Base-by-base conservation (phyloP, 1,140 invertebrate species). In the Apis dorsata region DNA sequence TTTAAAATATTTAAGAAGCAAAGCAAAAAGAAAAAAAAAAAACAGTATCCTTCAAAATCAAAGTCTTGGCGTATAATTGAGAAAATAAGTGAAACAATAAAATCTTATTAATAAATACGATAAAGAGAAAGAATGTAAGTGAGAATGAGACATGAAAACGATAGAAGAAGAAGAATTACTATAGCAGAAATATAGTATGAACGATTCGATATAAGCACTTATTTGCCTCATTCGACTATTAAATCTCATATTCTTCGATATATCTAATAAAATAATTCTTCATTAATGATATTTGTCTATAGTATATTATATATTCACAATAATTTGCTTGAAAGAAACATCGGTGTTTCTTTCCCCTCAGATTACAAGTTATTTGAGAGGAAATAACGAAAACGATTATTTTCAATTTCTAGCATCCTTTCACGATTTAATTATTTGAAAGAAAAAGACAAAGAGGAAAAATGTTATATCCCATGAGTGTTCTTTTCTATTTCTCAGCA, bases 201-300 rank as follows among this genome's bases (percentile, higher is more conserved):
- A 73, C 24, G 51, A 86, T 75, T 34, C 66, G 51, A 17, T 49
- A 65, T 68, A 77, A 82, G 77, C 57, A 60, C 55, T 44, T 77
- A 70, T 82, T 70, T 66, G 65, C 80, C 76, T 86, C 68, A 79
- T 63, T 71, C 72, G 69, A 80, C 57, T 86, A 86, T 82, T 63
- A 77, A n/a, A 87, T 79, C 60, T 87, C 59, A 86, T 55, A 34
- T 85, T 88, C 65, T 88, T 83, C 84, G 73, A 83, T 81, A 55
- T 77, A 75, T 65, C 63, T 82, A 82, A 88, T 76, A 83, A 62
- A 87, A 68, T 83, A 53, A 79, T 85, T 87, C 65, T 55, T 62
- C 60, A 70, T 78, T 83, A 49, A 70, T 76, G 83, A 87, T 57
- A 74, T 53, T n/a, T 60, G n/a, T 65, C 71, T 44, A 66, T 65